A percentile compares a stretch with the other conserved stretches of the same genome.
These are phyloP conservation scores for Syrmaticus mikado DNA, from an alignment of 2,113 vertebrate species.

Conservation along the genomic window DNA sequence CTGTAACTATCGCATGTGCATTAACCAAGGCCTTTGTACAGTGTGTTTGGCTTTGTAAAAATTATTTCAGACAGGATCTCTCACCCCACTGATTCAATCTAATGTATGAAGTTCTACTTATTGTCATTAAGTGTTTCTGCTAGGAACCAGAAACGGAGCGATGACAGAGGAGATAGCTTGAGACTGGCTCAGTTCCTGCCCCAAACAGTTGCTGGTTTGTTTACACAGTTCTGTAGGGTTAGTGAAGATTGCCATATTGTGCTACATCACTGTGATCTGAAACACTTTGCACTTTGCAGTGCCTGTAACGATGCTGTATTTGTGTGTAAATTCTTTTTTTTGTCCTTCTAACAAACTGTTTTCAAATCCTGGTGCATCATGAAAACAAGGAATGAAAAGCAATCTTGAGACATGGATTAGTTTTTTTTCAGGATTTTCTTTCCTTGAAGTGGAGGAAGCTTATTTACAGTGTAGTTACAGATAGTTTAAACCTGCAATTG, in stretches of 20 bases:
- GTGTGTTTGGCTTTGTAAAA: not conserved
- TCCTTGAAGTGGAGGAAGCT: not conserved
- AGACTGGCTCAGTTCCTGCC: not conserved
- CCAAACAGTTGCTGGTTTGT: not conserved
- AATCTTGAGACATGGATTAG: not conserved
- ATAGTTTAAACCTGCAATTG: not conserved
- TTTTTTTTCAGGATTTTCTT: not conserved
- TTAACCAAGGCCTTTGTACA: not conserved
- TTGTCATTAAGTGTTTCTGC: not conserved
- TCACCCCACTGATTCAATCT: not conserved
- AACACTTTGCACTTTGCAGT: not conserved
- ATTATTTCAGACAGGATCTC: not conserved
- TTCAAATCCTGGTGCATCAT: not conserved
- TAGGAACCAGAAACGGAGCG: not conserved
- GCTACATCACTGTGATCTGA: not conserved
- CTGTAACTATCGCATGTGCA: not conserved
- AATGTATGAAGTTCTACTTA: not conserved
- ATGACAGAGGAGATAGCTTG: not conserved
- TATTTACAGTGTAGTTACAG: rapidly evolving
- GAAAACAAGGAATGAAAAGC: not conserved
- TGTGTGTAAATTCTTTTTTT: not conserved
- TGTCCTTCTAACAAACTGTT: not conserved
- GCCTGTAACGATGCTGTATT: not conserved
- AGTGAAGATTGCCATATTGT: not conserved
- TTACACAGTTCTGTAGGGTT: not conserved